A percentile compares a stretch with the other conserved stretches of the same genome.
Conservation (phyloP, 2,888 invertebrate genomes). For the Cheiracanthium punctorium region DNA sequence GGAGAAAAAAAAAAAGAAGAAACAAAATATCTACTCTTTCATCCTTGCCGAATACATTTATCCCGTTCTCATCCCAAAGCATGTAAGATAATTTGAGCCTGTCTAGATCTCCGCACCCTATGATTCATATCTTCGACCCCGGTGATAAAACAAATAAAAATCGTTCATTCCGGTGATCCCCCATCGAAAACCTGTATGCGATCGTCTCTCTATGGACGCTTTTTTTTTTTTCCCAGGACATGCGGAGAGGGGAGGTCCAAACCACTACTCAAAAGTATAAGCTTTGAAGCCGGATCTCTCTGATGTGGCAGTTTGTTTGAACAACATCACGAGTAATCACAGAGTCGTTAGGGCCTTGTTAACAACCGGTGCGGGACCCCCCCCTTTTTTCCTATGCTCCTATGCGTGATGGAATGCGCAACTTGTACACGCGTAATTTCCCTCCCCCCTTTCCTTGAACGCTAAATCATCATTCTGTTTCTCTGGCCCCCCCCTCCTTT, state of each 20-base stretch:
- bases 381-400: constrained; percentile 23
- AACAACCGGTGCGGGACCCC: constrained; percentile 29
- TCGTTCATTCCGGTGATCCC: background rate
- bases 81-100: background rate
- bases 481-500: constrained; percentile 8
- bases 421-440: constrained; percentile 37
- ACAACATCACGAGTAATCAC: constrained; percentile 66
- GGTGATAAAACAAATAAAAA: background rate
- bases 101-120: constrained; percentile 7
- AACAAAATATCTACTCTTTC: too few species aligned
- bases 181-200: too few species aligned
- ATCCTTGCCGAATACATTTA: background rate
- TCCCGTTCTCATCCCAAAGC: background rate
- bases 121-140: constrained; percentile 10
- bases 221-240: constrained; percentile 13
- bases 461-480: background rate
- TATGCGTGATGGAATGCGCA: constrained; percentile 54
- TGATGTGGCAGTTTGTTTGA: constrained; percentile 69
- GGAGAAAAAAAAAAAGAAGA: too few species aligned
- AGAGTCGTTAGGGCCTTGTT: constrained; percentile 65
- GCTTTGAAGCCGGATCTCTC: constrained; percentile 53
- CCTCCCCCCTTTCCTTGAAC: background rate
- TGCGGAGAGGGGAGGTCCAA: background rate
- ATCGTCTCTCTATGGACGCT: constrained; percentile 5
- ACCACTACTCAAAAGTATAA: constrained; percentile 18